phyloP scores from a whole-genome alignment of 2,888 invertebrate genomes.

The Sinelater perroti region DNA sequence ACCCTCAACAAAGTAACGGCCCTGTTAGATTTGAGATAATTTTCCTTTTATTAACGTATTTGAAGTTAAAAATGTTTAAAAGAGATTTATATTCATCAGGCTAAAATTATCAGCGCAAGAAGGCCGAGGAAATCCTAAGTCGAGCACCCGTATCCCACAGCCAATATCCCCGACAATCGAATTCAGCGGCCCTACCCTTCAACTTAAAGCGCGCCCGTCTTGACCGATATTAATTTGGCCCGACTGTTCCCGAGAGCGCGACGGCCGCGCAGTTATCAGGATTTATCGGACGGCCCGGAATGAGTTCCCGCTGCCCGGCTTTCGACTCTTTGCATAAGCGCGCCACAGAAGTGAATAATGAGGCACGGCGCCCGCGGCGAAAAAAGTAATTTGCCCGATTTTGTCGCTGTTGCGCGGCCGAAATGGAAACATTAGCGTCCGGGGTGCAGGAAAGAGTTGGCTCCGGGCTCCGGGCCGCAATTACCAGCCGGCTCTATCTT shows the following conservation, averaged over 20 bases:
- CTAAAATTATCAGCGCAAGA: too few species aligned
- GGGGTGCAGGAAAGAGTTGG: constrained; percentile 35
- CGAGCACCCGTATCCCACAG: constrained; percentile 6
- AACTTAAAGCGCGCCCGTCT: constrained; percentile 13
- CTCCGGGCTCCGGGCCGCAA: constrained; percentile 28
- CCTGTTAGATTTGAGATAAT: too few species aligned
- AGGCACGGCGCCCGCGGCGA: constrained; percentile 28
- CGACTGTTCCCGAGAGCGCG: background rate
- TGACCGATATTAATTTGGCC: constrained; percentile 17
- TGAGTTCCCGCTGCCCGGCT: constrained; percentile 7
- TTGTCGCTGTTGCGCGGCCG: constrained; percentile 34
- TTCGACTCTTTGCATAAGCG: constrained; percentile 7
- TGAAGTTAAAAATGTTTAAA: too few species aligned
- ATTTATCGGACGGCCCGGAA: constrained; percentile 11
- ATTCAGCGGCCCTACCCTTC: constrained; percentile 13
- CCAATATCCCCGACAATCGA: constrained; percentile 3
- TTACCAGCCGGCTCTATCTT: constrained; percentile 28
- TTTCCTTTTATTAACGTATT: too few species aligned
- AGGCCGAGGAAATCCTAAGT: too few species aligned
- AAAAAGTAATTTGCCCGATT: constrained; percentile 36
- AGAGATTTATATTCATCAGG: too few species aligned
- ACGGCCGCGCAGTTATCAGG: background rate
- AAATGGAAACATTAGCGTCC: constrained; percentile 34
- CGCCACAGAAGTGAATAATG: constrained; percentile 32
- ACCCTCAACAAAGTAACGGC: background rate